Evolutionary conservation across 2,888 invertebrate species (phyloP), one percentile per base, ranked within the genome.

Genomic region (Hanleya hanleyi): DNA sequence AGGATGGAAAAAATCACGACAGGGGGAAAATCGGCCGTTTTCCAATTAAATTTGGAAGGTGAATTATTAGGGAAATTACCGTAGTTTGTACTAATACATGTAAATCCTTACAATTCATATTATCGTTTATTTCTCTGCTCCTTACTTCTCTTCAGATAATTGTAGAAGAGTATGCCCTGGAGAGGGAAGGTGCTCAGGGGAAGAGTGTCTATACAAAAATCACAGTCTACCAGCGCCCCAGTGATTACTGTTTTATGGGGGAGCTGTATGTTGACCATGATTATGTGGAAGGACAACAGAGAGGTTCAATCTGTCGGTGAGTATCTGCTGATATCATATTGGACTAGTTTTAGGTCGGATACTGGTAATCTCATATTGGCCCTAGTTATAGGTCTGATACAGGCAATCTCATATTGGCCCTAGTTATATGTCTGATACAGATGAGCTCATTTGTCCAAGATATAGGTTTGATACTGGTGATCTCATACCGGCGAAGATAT

Each of bases 181-280:
- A 97, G 91, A 95, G 96, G 62, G 96, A 96, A 85, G 91, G 94
- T 84, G 93, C 94, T 9, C 93, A 93, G 83, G 92, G 90, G 29
- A 93, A 94, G 75, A 94, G 95, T 82, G 95, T 96, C 91, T 94
- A 95, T 90, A 96, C 96, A 86, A 95, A 95, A 89, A 92, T 97
- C 81, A 95, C 96, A 72, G 96, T 97, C 90, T 92, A 95, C 78
- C 96, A 96, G 91, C 93, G 96, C 90, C 95, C 95, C 84, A 94
- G 95, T 71, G 96, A 96, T 91, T 95, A 95, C 77, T 96, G 96
- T 91, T 97, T 95, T 91, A 92, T 96, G 77, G 97, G 97, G 35
- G 96, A 97, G 91, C 92, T 97, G 69, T 97, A 96, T 91, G 94
- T 97, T 70, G 96, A 97, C 90, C 93, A 95, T 83, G 96, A 93